Conservation (phyloP, 2,113 vertebrate genomes). For the Platysternon megacephalum region DNA sequence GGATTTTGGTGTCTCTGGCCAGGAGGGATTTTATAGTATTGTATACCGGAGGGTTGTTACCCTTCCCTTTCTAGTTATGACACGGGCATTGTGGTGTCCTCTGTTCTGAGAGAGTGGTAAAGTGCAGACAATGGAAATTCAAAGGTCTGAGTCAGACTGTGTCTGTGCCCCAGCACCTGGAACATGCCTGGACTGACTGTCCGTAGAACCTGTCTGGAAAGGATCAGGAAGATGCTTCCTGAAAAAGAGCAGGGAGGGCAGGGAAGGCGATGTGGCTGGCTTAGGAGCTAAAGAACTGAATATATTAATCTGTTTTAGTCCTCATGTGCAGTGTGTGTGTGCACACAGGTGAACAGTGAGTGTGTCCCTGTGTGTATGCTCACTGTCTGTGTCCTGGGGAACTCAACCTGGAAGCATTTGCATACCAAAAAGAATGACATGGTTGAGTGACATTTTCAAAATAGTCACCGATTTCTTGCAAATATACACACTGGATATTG, state of each 20-base stretch:
- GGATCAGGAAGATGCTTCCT: neutral
- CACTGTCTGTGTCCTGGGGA: neutral
- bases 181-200: neutral
- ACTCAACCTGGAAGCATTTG: neutral
- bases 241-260: conserved; percentile 1
- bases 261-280: neutral
- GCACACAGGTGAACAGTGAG: neutral
- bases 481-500: neutral
- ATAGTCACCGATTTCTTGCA: neutral
- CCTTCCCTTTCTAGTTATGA: too few relatives aligned
- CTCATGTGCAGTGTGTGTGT: neutral
- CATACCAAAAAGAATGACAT: neutral
- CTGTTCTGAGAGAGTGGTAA: neutral
- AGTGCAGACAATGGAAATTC: conserved; percentile 13
- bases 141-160: neutral
- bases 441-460: neutral
- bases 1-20: too few relatives aligned
- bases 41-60: too few relatives aligned
- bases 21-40: too few relatives aligned
- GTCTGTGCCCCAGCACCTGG: neutral
- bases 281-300: neutral
- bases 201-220: conserved; percentile 14
- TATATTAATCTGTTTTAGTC: neutral
- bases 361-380: neutral
- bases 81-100: neutral